Evolutionary conservation across 2,888 invertebrate genomes (phyloP).

Genomic region (Agriotes lineatus): DNA sequence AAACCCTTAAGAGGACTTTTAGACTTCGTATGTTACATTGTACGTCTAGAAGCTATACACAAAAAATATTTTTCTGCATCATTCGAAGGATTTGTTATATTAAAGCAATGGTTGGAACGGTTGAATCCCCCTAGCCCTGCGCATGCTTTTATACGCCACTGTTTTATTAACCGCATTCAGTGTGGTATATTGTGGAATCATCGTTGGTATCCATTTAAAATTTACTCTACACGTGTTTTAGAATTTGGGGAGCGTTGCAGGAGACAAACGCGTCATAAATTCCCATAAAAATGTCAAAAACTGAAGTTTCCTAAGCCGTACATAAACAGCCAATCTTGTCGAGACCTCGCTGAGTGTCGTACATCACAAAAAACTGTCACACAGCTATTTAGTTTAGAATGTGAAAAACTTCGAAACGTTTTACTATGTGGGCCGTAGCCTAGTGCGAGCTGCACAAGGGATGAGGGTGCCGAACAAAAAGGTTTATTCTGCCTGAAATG

Average conservation of each 20-base stretch:
- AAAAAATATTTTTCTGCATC: no score
- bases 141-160: neutral
- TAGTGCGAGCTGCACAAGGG: neutral
- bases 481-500: conserved; percentile 27
- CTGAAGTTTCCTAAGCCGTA: conserved; percentile 21
- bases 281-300: conserved; percentile 25
- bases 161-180: neutral
- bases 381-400: conserved; percentile 35
- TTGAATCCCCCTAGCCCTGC: no score
- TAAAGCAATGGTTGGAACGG: no score
- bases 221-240: neutral
- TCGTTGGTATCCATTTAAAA: no score
- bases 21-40: no score
- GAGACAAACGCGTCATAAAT: conserved; percentile 12
- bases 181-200: no score
- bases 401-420: conserved; percentile 27
- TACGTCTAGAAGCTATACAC: no score
- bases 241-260: neutral
- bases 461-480: conserved; percentile 23
- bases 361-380: conserved; percentile 37
- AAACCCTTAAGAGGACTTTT: no score
- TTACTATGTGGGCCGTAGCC: neutral
- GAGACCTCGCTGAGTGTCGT: conserved; percentile 17
- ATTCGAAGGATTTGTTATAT: no score
- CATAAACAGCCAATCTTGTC: conserved; percentile 18